Evolutionary conservation across 2,113 vertebrate genomes (phyloP).

Genomic region (Vulpes ferrilata): DNA sequence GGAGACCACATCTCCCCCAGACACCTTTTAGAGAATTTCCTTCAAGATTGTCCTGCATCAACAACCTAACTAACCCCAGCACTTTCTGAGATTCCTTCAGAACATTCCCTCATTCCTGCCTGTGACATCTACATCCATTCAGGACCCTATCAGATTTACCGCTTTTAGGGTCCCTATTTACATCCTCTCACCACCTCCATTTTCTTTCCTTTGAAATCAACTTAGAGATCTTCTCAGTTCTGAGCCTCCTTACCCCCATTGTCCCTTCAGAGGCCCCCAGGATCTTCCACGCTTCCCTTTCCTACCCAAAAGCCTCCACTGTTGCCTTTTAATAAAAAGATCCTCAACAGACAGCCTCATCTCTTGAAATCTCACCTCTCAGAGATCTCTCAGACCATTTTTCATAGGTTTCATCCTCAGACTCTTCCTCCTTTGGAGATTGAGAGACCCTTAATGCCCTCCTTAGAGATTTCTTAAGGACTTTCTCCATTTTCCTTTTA

Average conservation of each 20-base stretch:
- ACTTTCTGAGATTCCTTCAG: background rate
- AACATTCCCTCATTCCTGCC: background rate
- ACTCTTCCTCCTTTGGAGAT: background rate
- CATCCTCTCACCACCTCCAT: background rate
- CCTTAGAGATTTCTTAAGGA: background rate
- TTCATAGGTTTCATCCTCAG: background rate
- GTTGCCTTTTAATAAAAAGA: background rate
- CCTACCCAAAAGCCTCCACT: background rate
- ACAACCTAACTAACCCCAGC: background rate
- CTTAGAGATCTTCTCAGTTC: background rate
- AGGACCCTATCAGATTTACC: background rate
- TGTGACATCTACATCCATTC: background rate
- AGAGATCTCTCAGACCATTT: background rate
- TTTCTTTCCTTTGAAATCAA: background rate
- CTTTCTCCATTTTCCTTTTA: background rate
- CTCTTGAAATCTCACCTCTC: background rate
- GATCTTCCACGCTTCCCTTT: background rate
- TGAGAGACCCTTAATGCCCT: background rate
- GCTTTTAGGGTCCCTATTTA: background rate
- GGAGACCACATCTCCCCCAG: background rate
- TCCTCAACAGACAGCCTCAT: background rate
- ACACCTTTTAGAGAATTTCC: background rate
- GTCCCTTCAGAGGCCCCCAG: background rate
- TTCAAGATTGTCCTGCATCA: background rate
- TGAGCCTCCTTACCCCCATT: background rate